Conservation (phyloP, 2,113 vertebrate species). For the Micromys minutus region DNA sequence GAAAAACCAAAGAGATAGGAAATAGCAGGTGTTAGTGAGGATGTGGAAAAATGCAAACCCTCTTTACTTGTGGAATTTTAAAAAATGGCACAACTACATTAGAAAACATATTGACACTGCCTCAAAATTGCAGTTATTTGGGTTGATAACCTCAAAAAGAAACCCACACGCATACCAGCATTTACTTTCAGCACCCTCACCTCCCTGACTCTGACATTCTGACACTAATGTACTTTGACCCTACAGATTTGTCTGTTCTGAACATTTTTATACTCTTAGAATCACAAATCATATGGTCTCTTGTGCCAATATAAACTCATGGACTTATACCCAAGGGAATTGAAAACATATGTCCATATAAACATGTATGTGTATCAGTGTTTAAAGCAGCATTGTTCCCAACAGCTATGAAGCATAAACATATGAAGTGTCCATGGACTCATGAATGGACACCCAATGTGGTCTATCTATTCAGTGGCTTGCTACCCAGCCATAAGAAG, state of each 20-base stretch:
- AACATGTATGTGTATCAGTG: neutral
- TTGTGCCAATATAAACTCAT: neutral
- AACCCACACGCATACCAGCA: neutral
- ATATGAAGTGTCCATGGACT: neutral
- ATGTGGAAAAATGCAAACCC: neutral
- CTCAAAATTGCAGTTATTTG: neutral
- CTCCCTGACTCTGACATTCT: neutral
- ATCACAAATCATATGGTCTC: neutral
- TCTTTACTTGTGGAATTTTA: neutral
- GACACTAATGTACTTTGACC: neutral
- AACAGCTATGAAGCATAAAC: neutral
- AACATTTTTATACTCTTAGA: neutral
- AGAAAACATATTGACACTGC: neutral
- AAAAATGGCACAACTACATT: conserved; percentile 3
- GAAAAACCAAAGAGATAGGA: neutral
- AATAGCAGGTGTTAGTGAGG: neutral
- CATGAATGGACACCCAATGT: neutral
- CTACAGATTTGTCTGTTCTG: neutral
- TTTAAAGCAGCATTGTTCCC: neutral
- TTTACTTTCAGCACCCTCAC: neutral
- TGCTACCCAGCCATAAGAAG: neutral
- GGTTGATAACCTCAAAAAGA: neutral
- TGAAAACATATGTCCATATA: neutral
- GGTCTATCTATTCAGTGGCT: neutral
- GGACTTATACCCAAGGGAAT: neutral